Evolutionary conservation across 2,797 vertebrate species (phyloP).

Genomic region (Pagetopsis macropterus): DNA sequence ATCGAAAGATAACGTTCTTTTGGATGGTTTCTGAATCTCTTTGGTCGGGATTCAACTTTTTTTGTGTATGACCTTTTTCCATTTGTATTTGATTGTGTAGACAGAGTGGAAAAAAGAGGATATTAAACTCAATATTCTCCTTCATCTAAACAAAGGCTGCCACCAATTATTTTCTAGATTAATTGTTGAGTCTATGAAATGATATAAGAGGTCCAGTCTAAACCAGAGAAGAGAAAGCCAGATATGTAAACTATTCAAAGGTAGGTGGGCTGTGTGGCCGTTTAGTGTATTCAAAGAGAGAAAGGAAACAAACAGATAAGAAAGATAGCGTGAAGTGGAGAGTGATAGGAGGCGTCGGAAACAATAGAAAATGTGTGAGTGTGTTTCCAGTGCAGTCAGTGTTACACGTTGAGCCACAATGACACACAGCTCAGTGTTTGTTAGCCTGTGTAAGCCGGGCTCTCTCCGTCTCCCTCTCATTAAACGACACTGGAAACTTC

Average conservation of each 20-base stretch:
- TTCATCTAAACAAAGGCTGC: background rate
- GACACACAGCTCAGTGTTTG: conserved; percentile 66
- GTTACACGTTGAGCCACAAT: conserved; percentile 54
- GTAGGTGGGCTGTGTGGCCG: background rate
- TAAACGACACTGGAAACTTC: conserved; percentile 67
- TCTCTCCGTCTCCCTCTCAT: conserved; percentile 43
- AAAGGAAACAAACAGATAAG: background rate
- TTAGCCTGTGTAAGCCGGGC: conserved; percentile 53
- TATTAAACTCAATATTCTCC: background rate
- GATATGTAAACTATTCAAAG: background rate
- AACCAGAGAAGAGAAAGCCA: background rate
- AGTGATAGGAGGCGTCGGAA: conserved; percentile 17
- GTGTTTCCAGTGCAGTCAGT: conserved; percentile 45
- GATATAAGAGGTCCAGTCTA: background rate
- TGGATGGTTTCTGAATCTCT: too few relatives aligned
- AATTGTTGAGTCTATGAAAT: background rate
- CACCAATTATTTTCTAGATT: background rate
- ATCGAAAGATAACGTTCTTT: too few relatives aligned
- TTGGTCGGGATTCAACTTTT: background rate
- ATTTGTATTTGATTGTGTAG: too few relatives aligned
- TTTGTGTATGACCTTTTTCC: too few relatives aligned
- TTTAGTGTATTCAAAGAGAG: background rate
- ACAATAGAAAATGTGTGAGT: conserved; percentile 23
- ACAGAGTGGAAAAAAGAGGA: too few relatives aligned
- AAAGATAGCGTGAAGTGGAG: conserved; percentile 1